phyloP scores from a whole-genome alignment of 2,888 invertebrate genomes.

The Noctua pronuba region DNA sequence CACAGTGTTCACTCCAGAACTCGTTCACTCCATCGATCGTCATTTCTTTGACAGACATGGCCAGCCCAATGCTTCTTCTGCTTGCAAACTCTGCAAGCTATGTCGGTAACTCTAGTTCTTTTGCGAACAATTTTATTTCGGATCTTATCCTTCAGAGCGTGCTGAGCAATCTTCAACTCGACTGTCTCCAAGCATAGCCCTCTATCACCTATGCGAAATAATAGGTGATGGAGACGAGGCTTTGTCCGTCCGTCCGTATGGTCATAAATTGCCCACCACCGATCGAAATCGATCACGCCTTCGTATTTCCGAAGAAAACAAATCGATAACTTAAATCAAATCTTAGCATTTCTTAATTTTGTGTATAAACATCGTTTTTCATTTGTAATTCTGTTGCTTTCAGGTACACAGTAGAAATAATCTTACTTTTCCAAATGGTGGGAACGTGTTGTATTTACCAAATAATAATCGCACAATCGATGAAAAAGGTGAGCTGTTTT shows the following conservation, averaged over 20 bases:
- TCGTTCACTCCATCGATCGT: not conserved
- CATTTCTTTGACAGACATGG: not conserved
- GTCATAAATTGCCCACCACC: too few species aligned
- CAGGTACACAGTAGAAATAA: slow-evolving; percentile 79
- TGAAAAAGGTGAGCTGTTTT: slow-evolving; percentile 73
- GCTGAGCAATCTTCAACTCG: not conserved
- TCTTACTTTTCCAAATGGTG: slow-evolving; percentile 76
- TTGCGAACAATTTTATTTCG: not conserved
- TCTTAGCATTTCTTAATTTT: too few species aligned
- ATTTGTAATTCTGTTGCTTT: slow-evolving; percentile 49
- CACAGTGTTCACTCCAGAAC: not conserved
- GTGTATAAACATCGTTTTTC: too few species aligned
- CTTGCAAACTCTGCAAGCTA: not conserved
- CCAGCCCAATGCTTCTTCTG: not conserved
- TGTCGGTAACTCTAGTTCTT: not conserved
- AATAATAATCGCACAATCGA: slow-evolving; percentile 80
- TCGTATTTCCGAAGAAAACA: not conserved
- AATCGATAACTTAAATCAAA: not conserved
- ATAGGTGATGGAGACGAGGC: too few species aligned
- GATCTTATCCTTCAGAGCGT: not conserved
- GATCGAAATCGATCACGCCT: too few species aligned
- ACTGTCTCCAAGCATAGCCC: not conserved
- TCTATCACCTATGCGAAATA: not conserved
- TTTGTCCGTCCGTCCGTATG: too few species aligned
- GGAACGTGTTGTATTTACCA: slow-evolving; percentile 82